Evolutionary conservation across 2,888 invertebrate genomes (phyloP), one percentile per base, ranked within the genome.

Genomic region (Pemphredon lugubris): DNA sequence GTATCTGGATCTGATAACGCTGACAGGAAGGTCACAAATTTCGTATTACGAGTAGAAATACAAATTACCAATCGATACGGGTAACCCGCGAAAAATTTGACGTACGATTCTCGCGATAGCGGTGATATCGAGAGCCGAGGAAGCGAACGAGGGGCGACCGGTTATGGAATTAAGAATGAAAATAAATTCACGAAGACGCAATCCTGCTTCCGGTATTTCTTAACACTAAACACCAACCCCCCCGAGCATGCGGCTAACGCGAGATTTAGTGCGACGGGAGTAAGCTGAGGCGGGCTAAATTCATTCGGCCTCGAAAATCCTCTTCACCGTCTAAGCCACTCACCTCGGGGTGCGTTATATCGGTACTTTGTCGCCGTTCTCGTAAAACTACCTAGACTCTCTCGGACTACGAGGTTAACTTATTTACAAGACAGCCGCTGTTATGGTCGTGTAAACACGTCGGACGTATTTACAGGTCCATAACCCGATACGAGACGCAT

Each of bases 381-480:
- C 79, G 73, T 79, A 77, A 79, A 79, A 66, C 68, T 67, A 50
- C 64, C 63, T 59, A 66, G 66, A 40, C 58, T 53, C 50, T 53
- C 50, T 45, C 42, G 51, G 34, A 40, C 20, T 44, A 32, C 40
- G 42, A 68, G 69, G 64, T 78, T 78, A 74, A 77, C 70, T 77
- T 79, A 79, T 79, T 79, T 76, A 68, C 74, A 70, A 65, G 59
- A 67, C 76, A 60, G 58, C 59, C 76, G 37, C 26, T 68, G 70
- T 77, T 77, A 74, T 64, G 54, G 74, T 61, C 63, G 65, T 64
- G 77, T 75, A 79, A 79, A 79, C 66, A 73, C 77, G 68, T 64
- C 74, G 59, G 50, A 18, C 37, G 79, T 79, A 75, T 79, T 79
- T 79, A 79, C 79, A 75, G 77, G 75, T 65, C 79, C 73, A 79